Evolutionary conservation across 2,888 invertebrate genomes (phyloP), one percentile per base, ranked within the genome.

Genomic region (Scrobipalpa atriplicella): DNA sequence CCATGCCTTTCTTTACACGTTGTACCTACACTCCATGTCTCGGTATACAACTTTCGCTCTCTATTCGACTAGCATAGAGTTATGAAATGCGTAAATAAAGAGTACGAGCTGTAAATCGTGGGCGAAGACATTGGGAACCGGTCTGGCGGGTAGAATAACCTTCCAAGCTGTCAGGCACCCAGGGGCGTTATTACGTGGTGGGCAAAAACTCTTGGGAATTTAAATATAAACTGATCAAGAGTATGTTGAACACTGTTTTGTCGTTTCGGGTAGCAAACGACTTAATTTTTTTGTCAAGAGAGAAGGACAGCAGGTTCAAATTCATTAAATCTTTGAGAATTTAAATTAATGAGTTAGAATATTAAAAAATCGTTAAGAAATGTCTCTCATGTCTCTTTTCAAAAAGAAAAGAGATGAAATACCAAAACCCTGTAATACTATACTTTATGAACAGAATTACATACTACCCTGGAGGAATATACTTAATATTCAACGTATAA

Each of bases 111-210:
- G 38, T 58, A 58, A 58, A 58, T 58, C 58, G 58, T 58, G 38
- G 58, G 58, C 58, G 58, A n/a, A 58, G 58, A 16, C 58, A 58
- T 58, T 58, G 58, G 58, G 36, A 58, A 58, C 58, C 58, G 58
- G 58, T 58, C 58, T 13, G 16, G 16, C 58, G 19, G 16, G 13
- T 10, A n/a, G 58, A 7, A 29, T 11, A 36, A 38, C 58, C 58
- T 36, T 38, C 36, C 38, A 58, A 38, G 5, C 29, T 19, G 52
- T 18, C 52, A 18, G 18, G 19, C 18, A 9, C n/a, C 47, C 47
- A 16, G 47, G 47, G 47, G 47, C 47, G 16, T 47, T n/a, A 47
- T 47, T 47, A 47, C 47, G n/a, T 10, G 47, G n/a, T 47, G n/a
- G n/a, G 47, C 47, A 47, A 47, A 47, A 47, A 47, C 47, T n/a